Conservation (phyloP, 2,113 vertebrate genomes). For the Monarcha castaneiventris region DNA sequence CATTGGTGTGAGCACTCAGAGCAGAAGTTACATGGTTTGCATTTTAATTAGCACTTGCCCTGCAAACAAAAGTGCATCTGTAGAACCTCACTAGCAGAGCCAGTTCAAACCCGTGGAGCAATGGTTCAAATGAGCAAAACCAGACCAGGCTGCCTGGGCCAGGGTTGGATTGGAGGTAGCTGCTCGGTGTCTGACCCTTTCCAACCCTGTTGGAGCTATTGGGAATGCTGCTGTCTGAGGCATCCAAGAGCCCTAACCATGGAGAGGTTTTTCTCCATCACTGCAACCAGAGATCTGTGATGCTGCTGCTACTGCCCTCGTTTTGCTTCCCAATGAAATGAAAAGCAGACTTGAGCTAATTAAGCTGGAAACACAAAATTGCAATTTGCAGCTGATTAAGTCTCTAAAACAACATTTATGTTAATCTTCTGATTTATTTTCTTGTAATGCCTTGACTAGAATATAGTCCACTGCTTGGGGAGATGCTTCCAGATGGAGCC, state of each 20-base stretch:
- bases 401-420: conserved; percentile 23
- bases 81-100: not conserved
- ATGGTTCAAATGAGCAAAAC: not conserved
- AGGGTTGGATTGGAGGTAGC: not conserved
- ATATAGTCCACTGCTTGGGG: not conserved
- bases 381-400: conserved; percentile 30
- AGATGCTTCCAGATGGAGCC: not conserved
- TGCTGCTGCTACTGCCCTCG: not conserved
- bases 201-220: not conserved
- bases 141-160: not conserved
- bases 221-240: not conserved
- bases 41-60: not conserved
- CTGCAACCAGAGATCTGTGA: not conserved
- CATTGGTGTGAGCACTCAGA: not conserved
- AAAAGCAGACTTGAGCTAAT: not conserved
- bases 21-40: not conserved
- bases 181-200: not conserved
- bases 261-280: not conserved
- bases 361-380: not conserved
- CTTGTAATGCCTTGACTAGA: not conserved
- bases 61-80: not conserved
- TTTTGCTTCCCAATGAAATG: not conserved
- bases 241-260: not conserved
- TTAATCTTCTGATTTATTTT: conserved; percentile 30
- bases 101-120: not conserved